Evolutionary conservation across 2,797 vertebrate species (phyloP), one percentile per base, ranked within the genome.

Genomic region (Sorex maritimensis): DNA sequence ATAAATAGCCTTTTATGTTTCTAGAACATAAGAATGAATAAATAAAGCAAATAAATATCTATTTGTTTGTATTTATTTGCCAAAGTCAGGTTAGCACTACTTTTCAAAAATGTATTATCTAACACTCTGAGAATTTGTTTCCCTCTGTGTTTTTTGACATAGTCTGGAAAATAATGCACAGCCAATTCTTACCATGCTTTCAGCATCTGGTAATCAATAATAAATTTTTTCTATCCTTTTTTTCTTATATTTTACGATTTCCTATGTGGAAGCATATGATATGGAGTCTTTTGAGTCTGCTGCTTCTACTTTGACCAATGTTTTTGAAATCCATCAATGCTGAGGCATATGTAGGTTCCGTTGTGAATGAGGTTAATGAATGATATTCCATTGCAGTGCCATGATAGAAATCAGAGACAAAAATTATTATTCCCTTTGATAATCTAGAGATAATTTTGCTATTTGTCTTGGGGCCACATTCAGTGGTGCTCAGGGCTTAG

Each of bases 91-190:
- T 49, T 88, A 88, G 80, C n/a, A 92, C 17, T 41, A 65, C 75
- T 88, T 69, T 86, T 94, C 86, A 88, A 46, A 92, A 91, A 69
- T 79, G 19, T 93, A 72, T 95, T 93, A 68, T 88, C 44, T 88
- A 88, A 83, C 55, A 72, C 23, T 81, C 71, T 46, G 58, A 75
- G 71, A 90, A 78, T 75, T 75, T 88, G 61, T 82, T 94, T 94
- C 34, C 73, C 81, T 95, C 55, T 91, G 58, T 95, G 90, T 94
- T 94, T 95, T 93, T 75, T 78, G 86, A 87, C 95, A 79, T 86
- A 86, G 92, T 97, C 86, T 96, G 81, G 63, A 95, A 85, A 93
- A 87, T 81, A 90, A 90, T 44, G 41, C 41, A 44, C 41, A 44
- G 7, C 41, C 41, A 44, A 11, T 78, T 24, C 23, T 44, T 38